Base-by-base conservation (phyloP, 2,113 vertebrate species). In the Corythornis vintsioides region DNA sequence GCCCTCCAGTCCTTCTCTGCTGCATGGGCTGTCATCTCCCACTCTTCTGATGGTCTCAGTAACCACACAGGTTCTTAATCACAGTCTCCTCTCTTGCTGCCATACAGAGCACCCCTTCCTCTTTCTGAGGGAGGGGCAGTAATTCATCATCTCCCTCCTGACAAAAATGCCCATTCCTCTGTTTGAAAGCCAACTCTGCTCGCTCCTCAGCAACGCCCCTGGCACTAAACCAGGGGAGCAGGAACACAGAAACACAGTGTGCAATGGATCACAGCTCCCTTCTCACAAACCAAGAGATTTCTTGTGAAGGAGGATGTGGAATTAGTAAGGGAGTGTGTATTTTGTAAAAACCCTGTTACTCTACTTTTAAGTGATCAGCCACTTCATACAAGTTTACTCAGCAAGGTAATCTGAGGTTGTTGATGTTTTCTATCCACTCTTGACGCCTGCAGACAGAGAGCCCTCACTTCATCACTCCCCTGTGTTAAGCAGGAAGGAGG, bases 21-120 rank as follows among this genome's bases (percentile, higher is more conserved):
- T 1, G 0, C 40, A 2, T 0, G 2, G 22, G 26, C 28, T 60
- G 40, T 16, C 7, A 11, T 19, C 66, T 70, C 50, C 60, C 55
- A 25, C 15, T 9, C 0, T 12, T 52, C 11, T 2, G 33, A 40
- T 8, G 7, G 29, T 47, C 78, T 29, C 38, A 13, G 20, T 25
- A 60, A 56, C 56, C 47, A 25, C 8, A 0, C 16, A 4, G 1
- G 9, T 31, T 77, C 73, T 35, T 52, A 3, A 3, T 35, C 67
- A 19, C 31, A 7, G 21, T 16, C 60, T 13, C 57, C 53, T 28
- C 60, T 43, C 64, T 7, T 22, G 43, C 38, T 71, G 71, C 40
- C 71, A 19, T 6, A 18, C 1, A 1, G 40, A 72, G 8, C 13
- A 8, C 7, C 48, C 24, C 5, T 24, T 45, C 35, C 67, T 72